Conservation (phyloP, 2,888 invertebrate species). For the Pardosa pseudoannulata region DNA sequence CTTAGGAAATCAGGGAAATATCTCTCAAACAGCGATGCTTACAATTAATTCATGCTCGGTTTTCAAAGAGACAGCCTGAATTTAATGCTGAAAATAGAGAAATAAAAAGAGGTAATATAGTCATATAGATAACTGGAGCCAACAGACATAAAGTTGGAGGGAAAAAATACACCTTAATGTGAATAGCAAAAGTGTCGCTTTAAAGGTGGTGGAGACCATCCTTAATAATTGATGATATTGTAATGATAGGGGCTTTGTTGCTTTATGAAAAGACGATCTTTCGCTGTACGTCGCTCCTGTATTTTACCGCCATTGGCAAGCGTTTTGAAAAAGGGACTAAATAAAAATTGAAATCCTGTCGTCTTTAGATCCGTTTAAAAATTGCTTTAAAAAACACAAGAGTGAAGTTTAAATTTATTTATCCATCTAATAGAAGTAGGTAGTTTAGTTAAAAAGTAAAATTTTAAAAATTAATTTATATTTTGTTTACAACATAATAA, state of each 20-base stretch:
- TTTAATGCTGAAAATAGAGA: background rate
- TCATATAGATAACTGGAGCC: background rate
- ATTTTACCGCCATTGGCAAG: conserved; percentile 18
- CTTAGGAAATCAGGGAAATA: background rate
- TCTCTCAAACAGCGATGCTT: background rate
- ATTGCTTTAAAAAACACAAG: too few species aligned
- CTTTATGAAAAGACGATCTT: conserved; percentile 35
- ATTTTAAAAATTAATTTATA: too few species aligned
- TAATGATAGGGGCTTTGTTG: conserved; percentile 62
- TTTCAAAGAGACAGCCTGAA: background rate
- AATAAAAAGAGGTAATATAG: background rate
- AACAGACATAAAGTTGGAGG: background rate
- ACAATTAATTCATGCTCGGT: background rate
- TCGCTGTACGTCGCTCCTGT: conserved; percentile 20
- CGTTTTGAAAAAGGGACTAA: background rate
- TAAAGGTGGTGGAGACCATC: conserved; percentile 19
- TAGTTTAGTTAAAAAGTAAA: too few species aligned
- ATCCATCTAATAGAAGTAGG: too few species aligned
- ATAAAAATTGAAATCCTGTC: background rate
- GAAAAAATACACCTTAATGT: background rate
- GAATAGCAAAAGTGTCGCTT: conserved; percentile 20
- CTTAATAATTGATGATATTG: conserved; percentile 58
- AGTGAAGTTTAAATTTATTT: too few species aligned
- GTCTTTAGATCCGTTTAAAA: too few species aligned
- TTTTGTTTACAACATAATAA: too few species aligned